Evolutionary conservation across 2,113 vertebrate species (phyloP), one percentile per base, ranked within the genome.

Genomic region (Bufo bufo): DNA sequence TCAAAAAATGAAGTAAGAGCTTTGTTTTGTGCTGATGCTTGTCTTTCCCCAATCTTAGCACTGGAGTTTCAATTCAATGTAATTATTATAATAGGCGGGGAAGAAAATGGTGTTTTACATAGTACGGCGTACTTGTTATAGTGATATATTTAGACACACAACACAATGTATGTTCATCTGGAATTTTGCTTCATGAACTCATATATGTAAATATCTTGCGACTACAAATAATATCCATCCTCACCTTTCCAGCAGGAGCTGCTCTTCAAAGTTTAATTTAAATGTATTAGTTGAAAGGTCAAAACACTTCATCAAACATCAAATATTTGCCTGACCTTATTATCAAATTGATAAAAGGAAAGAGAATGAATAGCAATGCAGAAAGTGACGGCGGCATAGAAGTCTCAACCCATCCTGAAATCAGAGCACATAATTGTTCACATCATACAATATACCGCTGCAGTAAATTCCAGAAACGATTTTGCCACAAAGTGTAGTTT

Each of bases 271-370:
- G 54, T 87, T 82, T 82, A 87, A 87, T 87, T 87, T 87, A 81
- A 82, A 87, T 87, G 78, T 71, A 87, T 82, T 87, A 82, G 50
- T 56, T 72, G 65, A 87, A 87, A 87, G 77, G 86, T 87, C 86
- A 87, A 87, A 82, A 47, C 77, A 56, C 65, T 56, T 61, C 20
- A 72, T 87, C 52, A 71, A 72, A 84, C 47, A 71, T 84, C 82
- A 82, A 87, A 87, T 87, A 82, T 87, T 87, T 87, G 86, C 78
- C 77, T 72, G 65, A 72, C 77, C 77, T 87, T 81, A 87, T 82
- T 71, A 82, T 87, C 23, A 72, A 82, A 71, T 69, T 82, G 66
- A 87, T 87, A 87, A 74, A 78, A 86, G 50, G 17, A 85, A 58
- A 17, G 54, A 43, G 77, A 56, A n/a, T 43, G 78, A 59, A 81